A percentile compares a stretch with the other conserved stretches of the same genome.
Conservation (phyloP, 2,113 vertebrate genomes). For the Elephantulus edwardii region DNA sequence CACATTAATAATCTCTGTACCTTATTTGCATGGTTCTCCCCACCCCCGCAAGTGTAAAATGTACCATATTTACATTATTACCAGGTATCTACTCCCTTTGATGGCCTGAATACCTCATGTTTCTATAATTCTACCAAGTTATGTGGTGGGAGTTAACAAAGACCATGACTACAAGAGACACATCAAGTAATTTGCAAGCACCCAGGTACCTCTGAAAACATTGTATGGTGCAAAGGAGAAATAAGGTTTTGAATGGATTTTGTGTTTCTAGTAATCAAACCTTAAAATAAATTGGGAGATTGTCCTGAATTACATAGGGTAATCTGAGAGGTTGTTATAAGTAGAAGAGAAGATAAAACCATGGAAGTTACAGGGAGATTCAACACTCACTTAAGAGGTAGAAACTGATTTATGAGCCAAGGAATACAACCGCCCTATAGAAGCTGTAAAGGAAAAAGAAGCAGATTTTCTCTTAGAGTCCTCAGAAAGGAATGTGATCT, state of each 20-base stretch:
- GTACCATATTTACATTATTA: too few species aligned
- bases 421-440: background rate
- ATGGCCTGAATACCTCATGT: too few species aligned
- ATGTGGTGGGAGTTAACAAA: too few species aligned
- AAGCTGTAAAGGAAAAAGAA: background rate
- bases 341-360: background rate
- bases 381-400: background rate
- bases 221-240: background rate
- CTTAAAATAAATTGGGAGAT: background rate
- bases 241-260: background rate
- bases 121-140: too few species aligned
- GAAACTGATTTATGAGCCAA: background rate
- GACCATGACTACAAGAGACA: too few species aligned
- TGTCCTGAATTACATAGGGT: background rate
- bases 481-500: background rate
- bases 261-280: background rate
- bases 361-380: background rate
- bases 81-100: too few species aligned
- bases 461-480: background rate
- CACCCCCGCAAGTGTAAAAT: too few species aligned
- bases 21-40: too few species aligned
- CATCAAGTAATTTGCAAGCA: too few species aligned
- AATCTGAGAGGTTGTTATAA: background rate
- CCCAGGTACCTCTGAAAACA: background rate
- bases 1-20: too few species aligned